These are phyloP conservation scores for Caenorhabditis brenneri DNA, from an alignment of 1,140 invertebrate species.

Conservation along the genomic window DNA sequence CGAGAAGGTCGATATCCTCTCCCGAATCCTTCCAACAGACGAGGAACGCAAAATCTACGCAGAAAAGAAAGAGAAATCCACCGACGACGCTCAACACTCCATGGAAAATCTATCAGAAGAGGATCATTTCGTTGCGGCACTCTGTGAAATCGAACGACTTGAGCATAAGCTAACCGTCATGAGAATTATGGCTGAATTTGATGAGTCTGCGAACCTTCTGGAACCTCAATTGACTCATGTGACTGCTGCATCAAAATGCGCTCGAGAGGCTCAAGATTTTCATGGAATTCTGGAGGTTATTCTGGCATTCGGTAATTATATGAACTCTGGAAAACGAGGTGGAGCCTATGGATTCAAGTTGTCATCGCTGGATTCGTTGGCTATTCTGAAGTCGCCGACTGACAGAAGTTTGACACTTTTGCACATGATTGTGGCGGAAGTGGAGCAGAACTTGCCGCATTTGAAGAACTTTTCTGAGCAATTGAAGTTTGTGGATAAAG, in stretches of 20 bases:
- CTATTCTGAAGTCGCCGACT: constrained; percentile 62
- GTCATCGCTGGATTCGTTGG: constrained; percentile 85
- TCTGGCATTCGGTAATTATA: constrained; percentile 96
- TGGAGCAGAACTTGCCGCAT: constrained; percentile 61
- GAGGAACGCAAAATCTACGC: constrained; percentile 86
- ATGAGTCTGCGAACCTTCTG: constrained; percentile 83
- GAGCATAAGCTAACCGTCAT: constrained; percentile 93
- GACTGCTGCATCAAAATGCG: constrained; percentile 65
- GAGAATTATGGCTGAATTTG: constrained; percentile 95
- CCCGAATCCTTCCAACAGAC: constrained; percentile 86
- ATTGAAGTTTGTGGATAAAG: constrained; percentile 67
- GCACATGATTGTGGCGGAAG: constrained; percentile 63
- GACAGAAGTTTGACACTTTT: constrained; percentile 66
- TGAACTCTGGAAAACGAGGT: constrained; percentile 82
- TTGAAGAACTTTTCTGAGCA: constrained; percentile 62
- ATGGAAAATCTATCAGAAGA: constrained; percentile 79
- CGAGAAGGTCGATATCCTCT: constrained; percentile 78
- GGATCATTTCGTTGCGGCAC: constrained; percentile 80
- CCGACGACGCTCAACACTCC: too few relatives aligned
- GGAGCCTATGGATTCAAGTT: constrained; percentile 98
- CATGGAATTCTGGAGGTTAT: constrained; percentile 76
- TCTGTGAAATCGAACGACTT: constrained; percentile 88
- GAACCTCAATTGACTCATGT: constrained; percentile 76
- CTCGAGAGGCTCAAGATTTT: constrained; percentile 72
- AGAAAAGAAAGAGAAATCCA: constrained; percentile 77